Evolutionary conservation across 1,140 invertebrate genomes (phyloP), one percentile per base, ranked within the genome.

Genomic region (Pollicipes pollicipes): DNA sequence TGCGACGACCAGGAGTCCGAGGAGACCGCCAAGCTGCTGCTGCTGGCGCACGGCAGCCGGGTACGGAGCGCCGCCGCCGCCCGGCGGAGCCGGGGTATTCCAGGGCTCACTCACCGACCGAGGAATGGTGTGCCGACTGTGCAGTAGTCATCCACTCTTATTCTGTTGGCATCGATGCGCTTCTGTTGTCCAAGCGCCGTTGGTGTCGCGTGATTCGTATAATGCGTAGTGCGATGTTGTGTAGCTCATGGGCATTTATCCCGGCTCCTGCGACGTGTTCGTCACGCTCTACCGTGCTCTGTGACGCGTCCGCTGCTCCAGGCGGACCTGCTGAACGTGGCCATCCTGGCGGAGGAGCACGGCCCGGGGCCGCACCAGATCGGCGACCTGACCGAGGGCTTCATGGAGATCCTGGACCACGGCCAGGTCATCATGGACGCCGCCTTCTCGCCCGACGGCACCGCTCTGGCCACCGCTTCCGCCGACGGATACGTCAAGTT

Each of bases 381-480:
- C 2, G 77, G 81, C 26, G 78, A 81, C 69, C 76, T 85, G 16
- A 81, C 81, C 27, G 81, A 83, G 70, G 86, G 85, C 8, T 84
- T 83, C 76, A 80, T 90, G 29, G 84, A 85, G 78, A 82, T 71
- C 84, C 64, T 27, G 10, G 27, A 87, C 73, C 87, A 90, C 79
- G 80, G 80, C 29, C 82, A 84, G 73, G 82, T 85, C n/a, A 88
- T 95, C 58, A 84, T 90, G 6, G 90, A 93, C 81, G 91, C 91
- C 29, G 86, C 90, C 26, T 91, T 97, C 79, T 93, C 93, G 69
- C 92, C 93, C 0, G 93, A 97, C 83, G 93, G 93, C 26, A 93
- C 90, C 31, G 93, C 91, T 0, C 83, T 97, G 63, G 93, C 93
- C 6, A 92, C 92, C 31, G 92, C 91, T 8, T 89, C 88, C 78